phyloP scores from a whole-genome alignment of 2,113 vertebrate genomes.

The Origma solitaria region DNA sequence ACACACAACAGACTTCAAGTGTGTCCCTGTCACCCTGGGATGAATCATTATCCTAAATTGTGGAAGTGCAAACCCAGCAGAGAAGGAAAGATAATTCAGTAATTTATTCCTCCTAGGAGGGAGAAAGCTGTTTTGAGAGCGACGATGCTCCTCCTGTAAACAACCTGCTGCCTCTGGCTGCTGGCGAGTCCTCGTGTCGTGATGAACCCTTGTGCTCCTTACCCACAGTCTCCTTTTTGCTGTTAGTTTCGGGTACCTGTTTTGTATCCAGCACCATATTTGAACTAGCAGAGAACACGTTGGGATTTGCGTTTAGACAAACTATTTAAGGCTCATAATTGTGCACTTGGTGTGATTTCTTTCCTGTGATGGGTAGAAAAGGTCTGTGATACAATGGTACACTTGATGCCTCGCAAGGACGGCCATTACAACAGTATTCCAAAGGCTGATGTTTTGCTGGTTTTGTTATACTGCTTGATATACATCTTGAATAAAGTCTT shows the following conservation, averaged over 20 bases:
- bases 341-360: slow-evolving; percentile 29
- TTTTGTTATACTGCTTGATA: slow-evolving; percentile 71
- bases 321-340: not conserved
- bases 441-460: slow-evolving; percentile 66
- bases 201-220: not conserved
- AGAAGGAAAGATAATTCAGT: accelerated
- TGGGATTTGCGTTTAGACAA: not conserved
- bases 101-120: not conserved
- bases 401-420: not conserved
- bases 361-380: slow-evolving; percentile 15
- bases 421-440: slow-evolving; percentile 55
- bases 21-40: not conserved
- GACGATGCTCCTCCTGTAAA: not conserved
- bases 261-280: not conserved
- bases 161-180: slow-evolving; percentile 5
- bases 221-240: not conserved
- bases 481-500: slow-evolving; percentile 77
- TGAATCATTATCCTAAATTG: not conserved
- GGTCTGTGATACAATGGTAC: slow-evolving; percentile 5
- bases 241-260: not conserved
- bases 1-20: not conserved
- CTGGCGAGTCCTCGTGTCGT: not conserved
- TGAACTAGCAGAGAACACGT: slow-evolving; percentile 2
- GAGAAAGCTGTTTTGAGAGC: not conserved
- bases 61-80: not conserved